phyloP scores from a whole-genome alignment of 2,888 invertebrate genomes.

The Hyposoter didymator region DNA sequence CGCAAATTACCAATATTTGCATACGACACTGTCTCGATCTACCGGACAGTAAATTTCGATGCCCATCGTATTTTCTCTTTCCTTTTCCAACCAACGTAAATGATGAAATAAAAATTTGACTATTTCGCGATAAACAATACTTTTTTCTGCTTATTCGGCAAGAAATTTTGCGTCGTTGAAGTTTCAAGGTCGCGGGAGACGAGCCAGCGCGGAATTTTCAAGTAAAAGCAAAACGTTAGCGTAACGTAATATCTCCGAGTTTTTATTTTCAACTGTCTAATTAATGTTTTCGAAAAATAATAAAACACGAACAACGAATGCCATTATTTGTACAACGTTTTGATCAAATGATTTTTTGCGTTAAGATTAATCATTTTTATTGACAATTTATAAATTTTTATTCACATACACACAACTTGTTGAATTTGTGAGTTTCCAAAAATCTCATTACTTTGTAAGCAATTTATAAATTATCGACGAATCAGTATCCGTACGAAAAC shows the following conservation, averaged over 20 bases:
- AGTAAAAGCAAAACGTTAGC: constrained; percentile 49
- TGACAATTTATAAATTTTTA: neutral
- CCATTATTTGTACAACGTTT: neutral
- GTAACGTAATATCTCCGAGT: constrained; percentile 32
- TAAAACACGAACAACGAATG: neutral
- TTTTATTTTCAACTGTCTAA: neutral
- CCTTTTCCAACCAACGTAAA: neutral
- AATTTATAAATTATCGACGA: neutral
- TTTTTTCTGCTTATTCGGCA: neutral
- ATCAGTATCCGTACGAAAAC: neutral
- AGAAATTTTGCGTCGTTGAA: neutral
- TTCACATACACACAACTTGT: neutral
- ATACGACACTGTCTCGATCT: neutral
- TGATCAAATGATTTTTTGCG: neutral
- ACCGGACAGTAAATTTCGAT: neutral
- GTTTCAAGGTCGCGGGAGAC: constrained; percentile 9
- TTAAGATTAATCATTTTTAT: neutral
- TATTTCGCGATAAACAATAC: neutral
- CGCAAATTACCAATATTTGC: neutral
- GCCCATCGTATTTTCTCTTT: neutral
- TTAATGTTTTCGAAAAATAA: neutral
- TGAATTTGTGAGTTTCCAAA: neutral
- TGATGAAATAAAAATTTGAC: neutral
- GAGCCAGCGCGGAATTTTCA: constrained; percentile 19
- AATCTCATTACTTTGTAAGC: neutral